Conservation (phyloP, 2,888 invertebrate species). For the Pharmacophagus antenor region DNA sequence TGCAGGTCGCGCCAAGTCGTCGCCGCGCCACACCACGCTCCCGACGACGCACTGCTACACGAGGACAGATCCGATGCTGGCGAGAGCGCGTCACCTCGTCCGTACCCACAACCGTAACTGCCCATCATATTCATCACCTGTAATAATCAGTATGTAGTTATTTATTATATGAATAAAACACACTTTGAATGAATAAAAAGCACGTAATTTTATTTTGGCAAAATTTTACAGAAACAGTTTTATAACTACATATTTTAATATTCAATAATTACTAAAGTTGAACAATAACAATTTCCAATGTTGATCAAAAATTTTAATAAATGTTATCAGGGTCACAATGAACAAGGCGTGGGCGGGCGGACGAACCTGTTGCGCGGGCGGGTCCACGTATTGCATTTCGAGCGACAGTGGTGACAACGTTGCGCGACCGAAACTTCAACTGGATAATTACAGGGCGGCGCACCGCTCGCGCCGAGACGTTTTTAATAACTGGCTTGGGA, state of each 20-base stretch:
- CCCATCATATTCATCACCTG: slow-evolving; percentile 76
- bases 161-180: background rate
- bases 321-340: slow-evolving; percentile 42
- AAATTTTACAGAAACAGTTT: background rate
- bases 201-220: no score
- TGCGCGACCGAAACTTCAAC: slow-evolving; percentile 68
- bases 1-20: slow-evolving; percentile 67
- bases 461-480: slow-evolving; percentile 81
- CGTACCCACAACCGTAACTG: slow-evolving; percentile 67
- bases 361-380: slow-evolving; percentile 78
- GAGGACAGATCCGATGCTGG: slow-evolving; percentile 69
- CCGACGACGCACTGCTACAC: slow-evolving; percentile 70
- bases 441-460: slow-evolving; percentile 80
- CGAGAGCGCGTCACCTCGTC: slow-evolving; percentile 77
- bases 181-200: no score
- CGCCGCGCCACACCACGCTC: slow-evolving; percentile 60
- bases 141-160: slow-evolving; percentile 36
- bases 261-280: no score
- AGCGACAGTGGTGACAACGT: slow-evolving; percentile 71
- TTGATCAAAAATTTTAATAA: slow-evolving; percentile 14
- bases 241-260: no score
- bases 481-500: slow-evolving; percentile 82
- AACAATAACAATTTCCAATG: background rate
- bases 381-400: slow-evolving; percentile 79
- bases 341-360: slow-evolving; percentile 62